Base-by-base conservation (phyloP, 2,888 invertebrate species). In the Endomychus coccineus region DNA sequence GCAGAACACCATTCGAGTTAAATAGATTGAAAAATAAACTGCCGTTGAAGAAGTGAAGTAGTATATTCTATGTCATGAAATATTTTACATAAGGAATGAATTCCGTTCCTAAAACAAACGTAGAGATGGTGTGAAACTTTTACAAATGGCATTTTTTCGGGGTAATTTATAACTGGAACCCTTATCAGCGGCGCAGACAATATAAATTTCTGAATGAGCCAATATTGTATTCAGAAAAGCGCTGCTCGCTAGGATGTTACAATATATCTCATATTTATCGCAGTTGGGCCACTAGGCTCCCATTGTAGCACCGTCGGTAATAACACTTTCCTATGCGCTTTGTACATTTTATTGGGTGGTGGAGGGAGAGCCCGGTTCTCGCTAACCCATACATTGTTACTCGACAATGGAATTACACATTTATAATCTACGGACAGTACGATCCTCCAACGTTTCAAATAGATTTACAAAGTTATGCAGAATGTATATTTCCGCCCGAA, bases 211-310 rank as follows among this genome's bases (percentile, higher is more conserved):
- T 53, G 56, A 62, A 61, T 59, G 57, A 56, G 54, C 56, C 59
- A 58, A 59, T 59, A 59, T 58, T 58, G 56, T 58, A 58, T 59
- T 57, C 58, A 54, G 51, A 45, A 45, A 49, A 47, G 49, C 45
- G 46, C 43, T 17, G 43, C 36, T 44, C 44, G 50, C 39, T 42
- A 46, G 50, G 49, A 51, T 48, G 53, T 49, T 52, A 58, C 55
- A 55, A 59, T 58, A 58, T 59, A 59, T 61, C 59, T 61, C 58
- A 58, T 61, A 61, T 61, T 61, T 61, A 61, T 61, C 58, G 58
- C 58, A 48, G 46, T 52, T 43, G 54, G 52, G 49, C 53, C 53
- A 44, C 39, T 37, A 31, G 37, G 47, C 39, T 47, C 47, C 54
- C 50, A 56, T 57, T 56, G 55, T 55, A 49, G 45, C 48, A 39